These are phyloP conservation scores for Heteronetta atricapilla DNA, from an alignment of 2,113 vertebrate species.

Conservation along the genomic window DNA sequence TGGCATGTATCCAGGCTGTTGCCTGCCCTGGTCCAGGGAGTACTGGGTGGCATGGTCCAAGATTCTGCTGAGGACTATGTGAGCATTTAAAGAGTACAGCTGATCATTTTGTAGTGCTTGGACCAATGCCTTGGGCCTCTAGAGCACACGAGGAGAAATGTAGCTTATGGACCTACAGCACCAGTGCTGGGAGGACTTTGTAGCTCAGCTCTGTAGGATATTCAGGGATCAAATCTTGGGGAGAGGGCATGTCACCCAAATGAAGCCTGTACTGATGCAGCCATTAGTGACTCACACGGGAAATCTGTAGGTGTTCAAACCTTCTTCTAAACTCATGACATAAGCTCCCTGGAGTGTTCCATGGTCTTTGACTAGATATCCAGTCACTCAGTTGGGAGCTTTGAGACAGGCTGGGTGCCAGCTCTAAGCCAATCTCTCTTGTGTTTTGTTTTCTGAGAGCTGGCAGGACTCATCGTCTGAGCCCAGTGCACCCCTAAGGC, in stretches of 20 bases:
- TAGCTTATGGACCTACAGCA: not conserved
- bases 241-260: not conserved
- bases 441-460: not conserved
- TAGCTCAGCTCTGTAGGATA: not conserved
- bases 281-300: not conserved
- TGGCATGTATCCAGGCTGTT: rapidly evolving
- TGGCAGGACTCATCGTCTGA: not conserved
- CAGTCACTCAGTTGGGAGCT: not conserved
- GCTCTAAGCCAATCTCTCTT: not conserved
- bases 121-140: not conserved
- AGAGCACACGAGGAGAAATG: not conserved
- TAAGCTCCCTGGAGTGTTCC: not conserved
- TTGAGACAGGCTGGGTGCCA: not conserved
- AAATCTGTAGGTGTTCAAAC: not conserved
- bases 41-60: not conserved
- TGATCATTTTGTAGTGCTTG: conserved; percentile 2
- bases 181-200: not conserved
- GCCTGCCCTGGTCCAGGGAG: not conserved
- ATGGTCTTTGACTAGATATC: not conserved
- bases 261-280: not conserved
- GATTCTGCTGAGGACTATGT: not conserved
- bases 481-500: not conserved
- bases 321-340: not conserved
- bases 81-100: conserved; percentile 11
- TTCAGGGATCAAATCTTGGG: not conserved